phyloP scores from a whole-genome alignment of 2,797 vertebrate genomes.

The Tamandua tetradactyla region DNA sequence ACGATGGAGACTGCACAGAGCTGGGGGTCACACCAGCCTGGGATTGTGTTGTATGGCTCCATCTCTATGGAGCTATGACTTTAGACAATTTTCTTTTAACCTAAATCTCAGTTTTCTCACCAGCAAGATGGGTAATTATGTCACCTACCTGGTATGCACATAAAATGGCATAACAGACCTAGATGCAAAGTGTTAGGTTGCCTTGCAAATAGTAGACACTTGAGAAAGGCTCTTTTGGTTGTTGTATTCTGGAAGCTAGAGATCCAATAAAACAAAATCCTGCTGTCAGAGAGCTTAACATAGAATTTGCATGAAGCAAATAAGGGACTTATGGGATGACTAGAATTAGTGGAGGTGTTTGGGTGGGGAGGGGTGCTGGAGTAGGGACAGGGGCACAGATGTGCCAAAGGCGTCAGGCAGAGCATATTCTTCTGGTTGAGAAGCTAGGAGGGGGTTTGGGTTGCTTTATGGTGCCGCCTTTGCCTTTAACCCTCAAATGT shows the following conservation, averaged over 20 bases:
- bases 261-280: neutral
- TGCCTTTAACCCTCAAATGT: too few relatives aligned
- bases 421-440: neutral
- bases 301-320: neutral
- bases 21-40: rapidly evolving
- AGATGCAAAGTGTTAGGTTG: neutral
- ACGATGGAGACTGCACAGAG: neutral
- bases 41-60: neutral
- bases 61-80: neutral
- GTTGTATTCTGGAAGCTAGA: neutral
- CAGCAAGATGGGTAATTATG: neutral
- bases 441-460: too few relatives aligned
- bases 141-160: neutral
- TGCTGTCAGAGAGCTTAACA: neutral
- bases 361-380: too few relatives aligned
- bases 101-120: neutral
- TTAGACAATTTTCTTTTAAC: neutral
- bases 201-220: rapidly evolving
- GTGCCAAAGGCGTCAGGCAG: neutral
- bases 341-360: rapidly evolving
- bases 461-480: rapidly evolving
- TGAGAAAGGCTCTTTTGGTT: neutral
- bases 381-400: neutral
- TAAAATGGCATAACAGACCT: too few relatives aligned
- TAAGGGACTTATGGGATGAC: rapidly evolving